Evolutionary conservation across 1,140 invertebrate species (phyloP).

Genomic region (Yoshiicerus persimilis): DNA sequence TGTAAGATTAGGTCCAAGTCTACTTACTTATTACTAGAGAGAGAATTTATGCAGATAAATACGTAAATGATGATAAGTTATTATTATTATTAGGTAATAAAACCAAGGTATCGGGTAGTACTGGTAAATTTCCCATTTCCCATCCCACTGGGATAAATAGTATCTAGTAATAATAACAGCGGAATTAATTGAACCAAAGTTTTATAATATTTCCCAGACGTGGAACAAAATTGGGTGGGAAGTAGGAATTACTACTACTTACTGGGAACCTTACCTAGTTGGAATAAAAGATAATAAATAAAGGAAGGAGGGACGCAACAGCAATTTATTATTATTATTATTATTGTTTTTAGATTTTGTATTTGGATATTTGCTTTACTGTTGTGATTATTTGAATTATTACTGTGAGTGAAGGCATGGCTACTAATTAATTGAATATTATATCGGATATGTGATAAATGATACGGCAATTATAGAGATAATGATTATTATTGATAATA

Average conservation of each 20-base stretch:
- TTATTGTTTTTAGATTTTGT: neutral
- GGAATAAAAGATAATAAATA: neutral
- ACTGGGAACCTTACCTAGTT: neutral
- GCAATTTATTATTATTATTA: neutral
- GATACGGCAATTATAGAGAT: conserved; percentile 12
- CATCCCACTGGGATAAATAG: too few relatives aligned
- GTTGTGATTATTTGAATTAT: conserved; percentile 9
- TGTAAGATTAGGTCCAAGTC: too few relatives aligned
- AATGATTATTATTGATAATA: neutral
- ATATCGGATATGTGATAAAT: conserved; percentile 19
- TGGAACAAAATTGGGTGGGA: too few relatives aligned
- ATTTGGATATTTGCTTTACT: conserved; percentile 1
- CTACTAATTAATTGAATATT: neutral
- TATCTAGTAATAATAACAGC: too few relatives aligned
- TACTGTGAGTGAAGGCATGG: neutral
- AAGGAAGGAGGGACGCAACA: neutral
- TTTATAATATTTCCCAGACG: too few relatives aligned
- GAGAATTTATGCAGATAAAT: too few relatives aligned
- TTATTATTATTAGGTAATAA: too few relatives aligned
- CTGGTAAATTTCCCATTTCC: too few relatives aligned
- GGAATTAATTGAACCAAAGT: neutral
- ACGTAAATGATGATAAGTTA: too few relatives aligned
- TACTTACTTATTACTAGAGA: too few relatives aligned
- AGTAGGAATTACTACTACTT: too few relatives aligned
- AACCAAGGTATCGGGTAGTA: too few relatives aligned